Base-by-base conservation (phyloP, 2,797 vertebrate species). In the Lutjanus campechanus region DNA sequence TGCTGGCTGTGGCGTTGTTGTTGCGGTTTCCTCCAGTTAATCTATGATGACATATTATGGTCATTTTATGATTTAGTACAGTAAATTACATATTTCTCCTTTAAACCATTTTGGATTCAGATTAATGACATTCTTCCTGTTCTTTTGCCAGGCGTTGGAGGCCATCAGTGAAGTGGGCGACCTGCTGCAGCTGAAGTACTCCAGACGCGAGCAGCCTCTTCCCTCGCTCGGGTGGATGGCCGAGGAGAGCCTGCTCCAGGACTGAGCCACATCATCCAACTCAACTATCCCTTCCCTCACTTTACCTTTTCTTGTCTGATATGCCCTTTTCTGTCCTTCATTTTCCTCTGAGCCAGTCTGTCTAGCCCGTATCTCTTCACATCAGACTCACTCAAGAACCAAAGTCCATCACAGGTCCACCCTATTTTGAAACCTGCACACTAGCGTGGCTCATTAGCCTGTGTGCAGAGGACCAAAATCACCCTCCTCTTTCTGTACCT, bases 141-240 rank as follows among this genome's bases (percentile, higher is more conserved):
- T 83, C 47, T 67, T 73, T 55, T 60, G 5, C 59, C 90, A 99
- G 98, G 97, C 96, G 44, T 91, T 99, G 95, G 96, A 95, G 77
- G 96, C 96, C 93, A 96, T 98, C 88, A 92, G 93, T 77, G 97
- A 99, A 93, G 98, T 99, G 69, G 98, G 98, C 40, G 97, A 99
- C 79, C 95, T 98, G 25, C 94, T 99, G 76, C 97, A 98, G 76
- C 84, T 99, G 79, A 99, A 99, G 87, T 99, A 99, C 89, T 99
- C 98, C 44, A 96, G 97, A 76, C 96, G 93, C 22, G 73, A 94
- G 85, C 85, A 25, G 75, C 73, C 83, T 8, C 69, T 95, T 49
- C 94, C 96, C 49, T 93, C 96, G 3, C 85, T 96, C 71, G 96
- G 96, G 70, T 94, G 92, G 92, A 91, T 81, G 75, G 88, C 90